phyloP scores from a whole-genome alignment of 2,113 vertebrate genomes.

The Anarrhichthys ocellatus region DNA sequence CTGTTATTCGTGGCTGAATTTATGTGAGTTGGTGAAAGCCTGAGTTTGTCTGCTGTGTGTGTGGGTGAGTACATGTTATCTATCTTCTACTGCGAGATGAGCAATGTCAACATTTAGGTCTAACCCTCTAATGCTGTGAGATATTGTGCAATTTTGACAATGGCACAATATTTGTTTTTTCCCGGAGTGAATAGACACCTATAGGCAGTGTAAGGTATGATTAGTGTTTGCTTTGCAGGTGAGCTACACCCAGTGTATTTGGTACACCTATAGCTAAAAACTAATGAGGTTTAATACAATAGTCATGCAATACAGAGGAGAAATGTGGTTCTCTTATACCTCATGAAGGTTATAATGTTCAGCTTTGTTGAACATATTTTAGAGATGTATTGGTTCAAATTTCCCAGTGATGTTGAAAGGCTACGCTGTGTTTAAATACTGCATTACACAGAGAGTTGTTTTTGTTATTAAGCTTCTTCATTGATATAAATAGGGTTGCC shows the following conservation, averaged over 20 bases:
- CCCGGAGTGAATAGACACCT: not conserved
- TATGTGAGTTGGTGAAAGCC: not conserved
- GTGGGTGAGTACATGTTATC: not conserved
- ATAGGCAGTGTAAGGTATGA: not conserved
- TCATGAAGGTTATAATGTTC: not conserved
- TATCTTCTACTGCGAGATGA: not conserved
- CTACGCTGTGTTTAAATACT: no score
- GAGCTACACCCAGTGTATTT: not conserved
- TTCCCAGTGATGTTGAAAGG: not conserved
- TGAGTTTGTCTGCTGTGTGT: not conserved
- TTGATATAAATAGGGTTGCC: not conserved
- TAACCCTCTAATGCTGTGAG: not conserved
- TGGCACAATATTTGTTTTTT: not conserved
- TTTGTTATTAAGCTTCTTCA: not conserved
- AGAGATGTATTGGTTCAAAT: not conserved
- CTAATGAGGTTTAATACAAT: not conserved
- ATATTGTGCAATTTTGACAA: not conserved
- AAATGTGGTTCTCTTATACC: no score
- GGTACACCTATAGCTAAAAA: not conserved
- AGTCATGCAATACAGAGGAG: no score
- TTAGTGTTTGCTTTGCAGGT: not conserved
- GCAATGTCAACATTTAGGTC: not conserved
- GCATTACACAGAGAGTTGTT: not conserved
- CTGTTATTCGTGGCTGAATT: slow-evolving; percentile 4
- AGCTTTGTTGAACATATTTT: no score